Conservation (phyloP, 2,113 vertebrate species). For the Microcebus jonahi region DNA sequence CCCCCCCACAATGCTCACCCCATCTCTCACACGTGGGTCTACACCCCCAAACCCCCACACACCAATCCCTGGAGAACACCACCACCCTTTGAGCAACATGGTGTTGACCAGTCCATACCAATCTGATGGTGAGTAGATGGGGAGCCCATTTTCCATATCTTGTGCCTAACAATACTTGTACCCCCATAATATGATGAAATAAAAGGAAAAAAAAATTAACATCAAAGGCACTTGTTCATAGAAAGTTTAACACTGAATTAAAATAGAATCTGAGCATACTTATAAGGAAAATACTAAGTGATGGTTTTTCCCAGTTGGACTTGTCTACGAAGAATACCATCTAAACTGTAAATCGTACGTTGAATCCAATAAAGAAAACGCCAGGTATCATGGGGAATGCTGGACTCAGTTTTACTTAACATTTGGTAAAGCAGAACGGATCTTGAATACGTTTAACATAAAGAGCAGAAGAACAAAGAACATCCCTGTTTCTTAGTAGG, state of each 20-base stretch:
- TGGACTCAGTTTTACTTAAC: background rate
- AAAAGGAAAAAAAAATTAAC: background rate
- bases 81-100: no score
- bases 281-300: background rate
- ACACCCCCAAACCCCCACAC: no score
- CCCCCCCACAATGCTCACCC: no score
- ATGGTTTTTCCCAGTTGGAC: background rate
- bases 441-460: background rate
- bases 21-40: no score
- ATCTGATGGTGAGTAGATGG: no score
- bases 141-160: no score
- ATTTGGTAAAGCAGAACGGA: background rate
- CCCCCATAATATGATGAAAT: no score
- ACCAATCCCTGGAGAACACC: no score
- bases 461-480: slow-evolving; percentile 11
- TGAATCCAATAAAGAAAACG: slow-evolving; percentile 5
- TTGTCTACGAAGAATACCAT: background rate
- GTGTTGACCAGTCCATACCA: no score
- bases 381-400: background rate
- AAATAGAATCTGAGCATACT: background rate
- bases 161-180: no score
- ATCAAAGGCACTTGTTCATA: background rate
- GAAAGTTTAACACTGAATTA: slow-evolving; percentile 30
- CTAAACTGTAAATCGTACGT: background rate
- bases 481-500: no score